Conservation (phyloP, 2,113 vertebrate species). For the Turnix velox region DNA sequence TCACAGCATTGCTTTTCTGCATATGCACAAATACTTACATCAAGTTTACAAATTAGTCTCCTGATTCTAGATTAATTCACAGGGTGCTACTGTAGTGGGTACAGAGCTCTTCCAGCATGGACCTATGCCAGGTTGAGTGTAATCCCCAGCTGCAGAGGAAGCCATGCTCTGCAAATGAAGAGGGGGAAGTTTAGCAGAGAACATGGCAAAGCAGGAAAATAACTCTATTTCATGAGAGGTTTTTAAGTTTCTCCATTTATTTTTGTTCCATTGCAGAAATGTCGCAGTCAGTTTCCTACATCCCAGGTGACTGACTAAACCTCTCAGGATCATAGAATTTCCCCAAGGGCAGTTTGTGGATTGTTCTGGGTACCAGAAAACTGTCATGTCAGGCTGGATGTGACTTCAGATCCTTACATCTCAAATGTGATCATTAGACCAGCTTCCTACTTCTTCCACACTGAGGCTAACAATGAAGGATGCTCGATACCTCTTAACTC, state of each 20-base stretch:
- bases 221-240: not conserved
- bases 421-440: not conserved
- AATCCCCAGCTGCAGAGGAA: not conserved
- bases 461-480: not conserved
- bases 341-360: not conserved
- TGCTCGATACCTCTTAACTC: not conserved
- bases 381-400: not conserved
- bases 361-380: constrained; percentile 36
- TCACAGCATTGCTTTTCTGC: not conserved
- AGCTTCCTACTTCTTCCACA: not conserved
- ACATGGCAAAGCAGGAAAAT: constrained; percentile 14
- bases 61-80: not conserved
- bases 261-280: not conserved
- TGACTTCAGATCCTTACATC: not conserved
- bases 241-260: not conserved
- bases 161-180: not conserved
- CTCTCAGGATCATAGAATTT: not conserved
- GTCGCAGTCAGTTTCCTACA: not conserved
- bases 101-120: not conserved
- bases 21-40: not conserved
- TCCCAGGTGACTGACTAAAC: constrained; percentile 21
- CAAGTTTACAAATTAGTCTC: not conserved
- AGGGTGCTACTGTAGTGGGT: not conserved
- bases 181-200: not conserved
- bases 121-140: not conserved